A percentile compares a stretch with the other conserved stretches of the same genome.
phyloP scores from a whole-genome alignment of 2,888 invertebrate genomes.

The Meteorus colon region DNA sequence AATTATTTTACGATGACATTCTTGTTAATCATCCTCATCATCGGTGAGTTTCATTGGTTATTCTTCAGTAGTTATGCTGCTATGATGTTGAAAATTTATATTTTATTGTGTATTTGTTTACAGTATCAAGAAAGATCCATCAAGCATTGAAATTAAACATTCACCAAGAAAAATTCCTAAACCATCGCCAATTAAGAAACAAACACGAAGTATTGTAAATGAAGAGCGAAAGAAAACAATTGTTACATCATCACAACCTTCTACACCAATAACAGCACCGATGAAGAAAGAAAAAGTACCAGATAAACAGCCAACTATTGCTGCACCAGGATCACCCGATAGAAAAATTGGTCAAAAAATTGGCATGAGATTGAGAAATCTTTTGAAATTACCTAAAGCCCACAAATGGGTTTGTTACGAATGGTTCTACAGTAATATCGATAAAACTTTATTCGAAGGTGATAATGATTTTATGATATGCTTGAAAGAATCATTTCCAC shows the following conservation, averaged over 20 bases:
- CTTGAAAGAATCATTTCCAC: slow-evolving; percentile 94
- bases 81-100: slow-evolving; percentile 11
- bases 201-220: slow-evolving; percentile 54
- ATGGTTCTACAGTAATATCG: slow-evolving; percentile 99
- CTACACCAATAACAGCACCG: slow-evolving; percentile 60
- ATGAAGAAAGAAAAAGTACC: slow-evolving; percentile 65
- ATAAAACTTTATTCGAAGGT: slow-evolving; percentile 92
- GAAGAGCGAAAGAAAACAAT: slow-evolving; percentile 59
- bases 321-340: slow-evolving; percentile 78
- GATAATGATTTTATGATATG: slow-evolving; percentile 98
- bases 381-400: slow-evolving; percentile 97
- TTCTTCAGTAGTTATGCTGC: background rate
- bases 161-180: slow-evolving; percentile 82
- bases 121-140: slow-evolving; percentile 70
- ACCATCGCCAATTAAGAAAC: slow-evolving; percentile 75
- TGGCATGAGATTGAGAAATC: slow-evolving; percentile 90
- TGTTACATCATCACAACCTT: slow-evolving; percentile 48
- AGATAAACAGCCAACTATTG: slow-evolving; percentile 60
- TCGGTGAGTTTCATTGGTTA: slow-evolving; percentile 68
- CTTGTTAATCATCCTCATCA: slow-evolving; percentile 87
- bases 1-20: slow-evolving; percentile 92
- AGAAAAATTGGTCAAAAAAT: slow-evolving; percentile 91
- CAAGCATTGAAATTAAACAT: slow-evolving; percentile 68
- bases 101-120: slow-evolving; percentile 31
- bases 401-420: slow-evolving; percentile 99